Evolutionary conservation across 2,113 vertebrate genomes (phyloP).

Genomic region (Petrocephalus zakoni): DNA sequence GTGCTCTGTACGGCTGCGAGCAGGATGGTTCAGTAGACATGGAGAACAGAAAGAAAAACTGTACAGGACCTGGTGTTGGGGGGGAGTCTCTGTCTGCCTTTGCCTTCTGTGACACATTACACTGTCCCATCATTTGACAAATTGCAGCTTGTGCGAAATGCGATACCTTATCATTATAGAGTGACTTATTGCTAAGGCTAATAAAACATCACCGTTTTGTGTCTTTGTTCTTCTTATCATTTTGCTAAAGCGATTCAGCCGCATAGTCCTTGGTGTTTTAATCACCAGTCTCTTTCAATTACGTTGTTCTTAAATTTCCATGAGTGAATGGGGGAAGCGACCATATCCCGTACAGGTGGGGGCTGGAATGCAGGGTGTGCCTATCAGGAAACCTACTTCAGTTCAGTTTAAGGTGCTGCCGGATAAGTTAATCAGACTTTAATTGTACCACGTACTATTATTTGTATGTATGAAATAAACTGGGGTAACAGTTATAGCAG

Average conservation of each 20-base stretch:
- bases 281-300: constrained; percentile 30
- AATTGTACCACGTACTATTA: not conserved
- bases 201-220: constrained; percentile 33
- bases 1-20: constrained; percentile 6
- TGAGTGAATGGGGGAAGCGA: constrained; percentile 15
- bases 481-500: not conserved
- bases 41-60: constrained; percentile 26
- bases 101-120: not conserved
- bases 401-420: not conserved
- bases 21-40: constrained; percentile 23
- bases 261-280: constrained; percentile 24
- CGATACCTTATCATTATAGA: constrained; percentile 30
- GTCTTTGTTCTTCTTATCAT: constrained; percentile 41
- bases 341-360: constrained; percentile 16
- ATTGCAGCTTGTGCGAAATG: constrained; percentile 32
- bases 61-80: constrained; percentile 28
- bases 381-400: not conserved
- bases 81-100: constrained; percentile 20
- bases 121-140: constrained; percentile 29
- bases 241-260: constrained; percentile 30
- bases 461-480: not conserved
- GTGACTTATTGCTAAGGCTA: constrained; percentile 37
- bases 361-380: not conserved
- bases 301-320: constrained; percentile 21
- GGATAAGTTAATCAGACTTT: not conserved